Percentiles rank a stretch among this genome's conserved stretches.
These are phyloP conservation scores for Vespertilio murinus DNA, from an alignment of 2,797 vertebrate genomes.

Conservation along the genomic window DNA sequence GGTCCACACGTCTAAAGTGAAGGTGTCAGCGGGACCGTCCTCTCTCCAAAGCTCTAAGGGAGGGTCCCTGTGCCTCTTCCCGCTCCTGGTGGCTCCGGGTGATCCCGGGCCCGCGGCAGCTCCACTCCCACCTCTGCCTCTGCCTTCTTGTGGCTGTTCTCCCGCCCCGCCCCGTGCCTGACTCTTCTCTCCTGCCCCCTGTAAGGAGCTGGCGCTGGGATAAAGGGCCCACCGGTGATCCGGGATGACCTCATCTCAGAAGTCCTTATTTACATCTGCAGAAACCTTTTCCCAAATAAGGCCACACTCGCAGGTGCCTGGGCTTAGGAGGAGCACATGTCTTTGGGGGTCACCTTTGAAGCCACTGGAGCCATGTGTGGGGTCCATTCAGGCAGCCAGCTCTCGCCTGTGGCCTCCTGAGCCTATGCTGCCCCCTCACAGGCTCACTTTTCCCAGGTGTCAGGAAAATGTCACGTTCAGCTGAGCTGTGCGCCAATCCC, in stretches of 20 bases:
- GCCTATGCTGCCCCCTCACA: neutral
- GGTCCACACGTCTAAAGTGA: neutral
- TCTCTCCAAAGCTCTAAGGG: neutral
- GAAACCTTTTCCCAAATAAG: neutral
- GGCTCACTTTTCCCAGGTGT: neutral
- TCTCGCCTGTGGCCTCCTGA: neutral
- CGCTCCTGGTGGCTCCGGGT: neutral
- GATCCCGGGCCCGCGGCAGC: neutral
- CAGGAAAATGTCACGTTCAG: neutral
- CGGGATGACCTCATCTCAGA: neutral
- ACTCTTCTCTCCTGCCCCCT: neutral
- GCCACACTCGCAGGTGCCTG: neutral
- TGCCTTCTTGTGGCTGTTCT: neutral
- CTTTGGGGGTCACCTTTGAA: neutral
- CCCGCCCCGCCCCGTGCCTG: neutral
- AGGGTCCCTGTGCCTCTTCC: neutral
- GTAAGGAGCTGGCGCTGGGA: neutral
- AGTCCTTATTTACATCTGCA: neutral
- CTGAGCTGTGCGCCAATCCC: constrained; percentile 18
- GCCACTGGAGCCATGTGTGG: neutral
- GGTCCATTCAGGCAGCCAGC: neutral
- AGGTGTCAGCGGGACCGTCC: neutral
- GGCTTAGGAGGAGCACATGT: neutral
- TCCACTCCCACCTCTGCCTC: neutral
- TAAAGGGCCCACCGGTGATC: neutral